Conservation (phyloP, 2,113 vertebrate species). For the Lasiurus cinereus region DNA sequence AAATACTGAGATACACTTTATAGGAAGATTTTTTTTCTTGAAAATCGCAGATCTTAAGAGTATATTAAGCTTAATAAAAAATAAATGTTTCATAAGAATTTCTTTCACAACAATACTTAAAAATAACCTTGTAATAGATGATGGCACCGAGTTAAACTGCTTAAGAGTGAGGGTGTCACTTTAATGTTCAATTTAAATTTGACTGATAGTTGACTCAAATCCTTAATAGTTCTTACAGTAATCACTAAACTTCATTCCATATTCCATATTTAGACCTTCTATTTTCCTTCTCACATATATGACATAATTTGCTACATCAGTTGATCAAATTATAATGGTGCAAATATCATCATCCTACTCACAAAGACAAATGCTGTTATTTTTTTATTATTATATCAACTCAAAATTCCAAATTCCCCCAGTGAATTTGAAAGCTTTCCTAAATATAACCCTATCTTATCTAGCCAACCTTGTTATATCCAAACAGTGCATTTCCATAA, state of each 20-base stretch:
- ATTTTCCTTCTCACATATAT: not conserved
- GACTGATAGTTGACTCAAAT: not conserved
- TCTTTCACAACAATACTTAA: not conserved
- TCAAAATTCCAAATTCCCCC: not conserved
- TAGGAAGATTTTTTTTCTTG: not conserved
- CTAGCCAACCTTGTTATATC: not conserved
- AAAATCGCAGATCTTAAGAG: not conserved
- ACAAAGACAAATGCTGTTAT: not conserved
- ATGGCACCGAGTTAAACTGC: not conserved
- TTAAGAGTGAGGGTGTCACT: not conserved
- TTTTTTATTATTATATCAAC: not conserved
- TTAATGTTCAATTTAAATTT: constrained; percentile 6
- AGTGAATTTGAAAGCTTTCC: not conserved
- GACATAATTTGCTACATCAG: not conserved
- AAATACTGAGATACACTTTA: not conserved
- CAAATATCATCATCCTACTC: not conserved
- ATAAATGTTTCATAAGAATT: not conserved
- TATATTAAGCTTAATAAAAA: not conserved
- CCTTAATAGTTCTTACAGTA: not conserved
- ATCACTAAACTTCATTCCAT: not conserved
- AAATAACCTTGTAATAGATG: not conserved
- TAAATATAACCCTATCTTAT: not conserved
- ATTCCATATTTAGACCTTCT: not conserved
- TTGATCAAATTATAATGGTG: not conserved
- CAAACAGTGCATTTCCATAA: not conserved